Conservation (phyloP, 2,113 vertebrate species). For the Eptesicus fuscus region DNA sequence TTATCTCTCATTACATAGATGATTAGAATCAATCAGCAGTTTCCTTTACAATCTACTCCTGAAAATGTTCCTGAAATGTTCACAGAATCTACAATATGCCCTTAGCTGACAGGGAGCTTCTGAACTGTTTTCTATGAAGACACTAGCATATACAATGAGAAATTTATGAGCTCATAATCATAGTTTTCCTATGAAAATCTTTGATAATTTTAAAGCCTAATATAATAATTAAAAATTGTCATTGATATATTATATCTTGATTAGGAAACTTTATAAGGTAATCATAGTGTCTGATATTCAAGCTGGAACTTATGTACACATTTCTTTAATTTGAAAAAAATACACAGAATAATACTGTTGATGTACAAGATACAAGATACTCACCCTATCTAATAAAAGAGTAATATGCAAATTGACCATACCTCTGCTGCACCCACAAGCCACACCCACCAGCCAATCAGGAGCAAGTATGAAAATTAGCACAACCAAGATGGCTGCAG, state of each 20-base stretch:
- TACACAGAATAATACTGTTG: not conserved
- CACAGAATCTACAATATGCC: not conserved
- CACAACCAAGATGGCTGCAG: no score
- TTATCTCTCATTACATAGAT: not conserved
- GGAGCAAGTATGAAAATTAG: no score
- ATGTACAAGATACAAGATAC: not conserved
- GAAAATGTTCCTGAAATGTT: not conserved
- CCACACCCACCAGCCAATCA: no score
- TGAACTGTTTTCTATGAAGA: not conserved
- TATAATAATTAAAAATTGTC: slow-evolving; percentile 2
- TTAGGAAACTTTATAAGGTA: not conserved
- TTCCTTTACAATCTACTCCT: not conserved
- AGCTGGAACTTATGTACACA: not conserved
- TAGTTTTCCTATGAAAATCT: not conserved
- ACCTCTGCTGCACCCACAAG: no score
- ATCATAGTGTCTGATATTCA: not conserved
- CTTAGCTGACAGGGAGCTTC: not conserved
- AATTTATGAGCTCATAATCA: not conserved
- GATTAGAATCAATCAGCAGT: not conserved
- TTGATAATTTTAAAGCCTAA: not conserved
- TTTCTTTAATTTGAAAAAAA: not conserved
- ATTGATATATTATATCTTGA: not conserved
- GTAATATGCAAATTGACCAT: no score
- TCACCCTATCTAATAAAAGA: no score
- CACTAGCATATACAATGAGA: not conserved